Evolutionary conservation across 2,797 vertebrate genomes (phyloP).

Genomic region (Knipowitschia caucasica): DNA sequence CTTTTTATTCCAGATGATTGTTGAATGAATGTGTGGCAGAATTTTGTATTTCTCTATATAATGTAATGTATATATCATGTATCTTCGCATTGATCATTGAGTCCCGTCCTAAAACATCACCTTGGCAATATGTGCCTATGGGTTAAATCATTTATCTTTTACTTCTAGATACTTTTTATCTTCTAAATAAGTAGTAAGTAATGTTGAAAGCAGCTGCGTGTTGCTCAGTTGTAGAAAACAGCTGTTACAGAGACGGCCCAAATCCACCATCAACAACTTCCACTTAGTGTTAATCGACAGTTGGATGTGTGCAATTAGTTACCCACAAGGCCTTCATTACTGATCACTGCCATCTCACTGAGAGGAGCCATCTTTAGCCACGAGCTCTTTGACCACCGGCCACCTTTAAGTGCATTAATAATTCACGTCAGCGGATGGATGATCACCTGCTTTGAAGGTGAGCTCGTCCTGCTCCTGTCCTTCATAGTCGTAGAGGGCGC

Average conservation of each 20-base stretch:
- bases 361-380: constrained; percentile 20
- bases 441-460: constrained; percentile 91
- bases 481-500: constrained; percentile 95
- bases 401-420: not conserved
- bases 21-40: too few relatives aligned
- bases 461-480: constrained; percentile 98
- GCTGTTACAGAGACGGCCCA: constrained; percentile 8
- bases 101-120: too few relatives aligned
- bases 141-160: too few relatives aligned
- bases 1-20: too few relatives aligned
- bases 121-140: too few relatives aligned
- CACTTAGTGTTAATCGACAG: constrained; percentile 37
- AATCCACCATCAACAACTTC: constrained; percentile 20
- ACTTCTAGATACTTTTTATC: too few relatives aligned
- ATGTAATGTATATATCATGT: too few relatives aligned
- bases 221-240: not conserved
- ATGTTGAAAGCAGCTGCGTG: not conserved
- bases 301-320: constrained; percentile 53
- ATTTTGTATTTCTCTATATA: too few relatives aligned
- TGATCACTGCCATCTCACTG: constrained; percentile 46
- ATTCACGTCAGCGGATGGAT: not conserved
- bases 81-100: too few relatives aligned
- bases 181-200: not conserved
- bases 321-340: constrained; percentile 44
- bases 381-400: constrained; percentile 16